A percentile compares a stretch with the other conserved stretches of the same genome.
These are phyloP conservation scores for Rhimphoctona megacephalus DNA, from an alignment of 2,888 invertebrate species.

Conservation along the genomic window DNA sequence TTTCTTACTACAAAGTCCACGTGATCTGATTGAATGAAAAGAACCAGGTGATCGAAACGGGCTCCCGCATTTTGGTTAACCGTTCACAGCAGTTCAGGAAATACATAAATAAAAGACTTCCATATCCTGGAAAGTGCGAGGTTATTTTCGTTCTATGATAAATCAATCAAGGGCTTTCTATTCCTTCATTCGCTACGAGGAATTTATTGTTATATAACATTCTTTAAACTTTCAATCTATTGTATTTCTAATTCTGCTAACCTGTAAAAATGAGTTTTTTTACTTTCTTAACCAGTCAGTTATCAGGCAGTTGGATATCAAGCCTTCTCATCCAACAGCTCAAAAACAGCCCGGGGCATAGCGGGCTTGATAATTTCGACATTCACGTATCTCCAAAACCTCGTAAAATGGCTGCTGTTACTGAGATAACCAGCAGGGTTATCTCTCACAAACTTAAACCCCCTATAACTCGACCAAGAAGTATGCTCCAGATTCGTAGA, in stretches of 20 bases:
- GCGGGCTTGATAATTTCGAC: background rate
- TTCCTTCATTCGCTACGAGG: background rate
- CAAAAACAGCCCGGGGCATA: background rate
- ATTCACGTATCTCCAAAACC: background rate
- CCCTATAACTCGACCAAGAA: background rate
- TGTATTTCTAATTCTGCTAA: background rate
- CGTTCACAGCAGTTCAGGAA: constrained; percentile 5
- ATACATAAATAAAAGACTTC: background rate
- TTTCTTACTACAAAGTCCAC: background rate
- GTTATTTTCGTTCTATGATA: background rate
- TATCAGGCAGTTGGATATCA: too few species aligned
- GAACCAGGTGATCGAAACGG: constrained; percentile 24
- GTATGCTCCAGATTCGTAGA: constrained; percentile 41
- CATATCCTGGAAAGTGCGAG: background rate
- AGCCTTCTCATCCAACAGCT: background rate
- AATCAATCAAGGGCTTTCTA: background rate
- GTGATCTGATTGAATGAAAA: constrained; percentile 15
- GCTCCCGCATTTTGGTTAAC: background rate
- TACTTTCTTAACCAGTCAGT: background rate
- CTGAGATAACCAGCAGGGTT: background rate
- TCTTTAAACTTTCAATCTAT: background rate
- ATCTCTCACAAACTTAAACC: background rate
- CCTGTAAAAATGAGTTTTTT: background rate
- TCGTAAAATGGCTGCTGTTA: background rate
- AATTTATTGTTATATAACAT: background rate